Percentiles rank a stretch among this genome's conserved stretches.
Conservation (phyloP, 2,888 invertebrate genomes). For the Alviniconcha strummeri region DNA sequence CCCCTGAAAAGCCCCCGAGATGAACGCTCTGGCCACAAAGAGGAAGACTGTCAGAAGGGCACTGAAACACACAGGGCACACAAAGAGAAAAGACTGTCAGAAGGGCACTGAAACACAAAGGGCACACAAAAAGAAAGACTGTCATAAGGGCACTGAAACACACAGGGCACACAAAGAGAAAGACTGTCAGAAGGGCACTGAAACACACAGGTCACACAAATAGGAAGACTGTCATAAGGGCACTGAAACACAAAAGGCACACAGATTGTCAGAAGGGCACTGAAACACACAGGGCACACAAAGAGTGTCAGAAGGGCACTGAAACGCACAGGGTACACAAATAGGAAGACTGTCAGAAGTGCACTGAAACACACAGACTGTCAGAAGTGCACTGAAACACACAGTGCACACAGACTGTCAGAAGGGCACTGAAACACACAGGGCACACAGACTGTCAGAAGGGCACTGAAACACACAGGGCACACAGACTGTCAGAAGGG, state of each 20-base stretch:
- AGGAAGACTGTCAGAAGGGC: conserved; percentile 41
- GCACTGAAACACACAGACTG: too few relatives aligned
- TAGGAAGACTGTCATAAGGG: conserved; percentile 40
- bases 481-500: conserved; percentile 38
- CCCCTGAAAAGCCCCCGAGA: conserved; percentile 45
- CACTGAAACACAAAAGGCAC: conserved; percentile 30
- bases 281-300: not conserved
- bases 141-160: conserved; percentile 40
- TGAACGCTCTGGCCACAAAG: conserved; percentile 43
- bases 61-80: conserved; percentile 26
- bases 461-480: too few relatives aligned
- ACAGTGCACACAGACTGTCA: too few relatives aligned
- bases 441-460: too few relatives aligned
- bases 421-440: conserved; percentile 35
- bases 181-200: too few relatives aligned
- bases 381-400: too few relatives aligned
- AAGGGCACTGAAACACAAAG: too few relatives aligned
- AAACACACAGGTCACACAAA: conserved; percentile 22
- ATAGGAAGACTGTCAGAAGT: too few relatives aligned
- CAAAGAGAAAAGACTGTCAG: too few relatives aligned
- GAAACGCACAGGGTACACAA: conserved; percentile 19
- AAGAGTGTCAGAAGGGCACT: conserved; percentile 42
- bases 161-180: not conserved
- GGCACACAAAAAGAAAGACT: conserved; percentile 38
- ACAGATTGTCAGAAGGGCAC: too few relatives aligned